A percentile compares a stretch with the other conserved stretches of the same genome.
Conservation (phyloP, 2,888 invertebrate genomes). For the Spisula subtruncata region DNA sequence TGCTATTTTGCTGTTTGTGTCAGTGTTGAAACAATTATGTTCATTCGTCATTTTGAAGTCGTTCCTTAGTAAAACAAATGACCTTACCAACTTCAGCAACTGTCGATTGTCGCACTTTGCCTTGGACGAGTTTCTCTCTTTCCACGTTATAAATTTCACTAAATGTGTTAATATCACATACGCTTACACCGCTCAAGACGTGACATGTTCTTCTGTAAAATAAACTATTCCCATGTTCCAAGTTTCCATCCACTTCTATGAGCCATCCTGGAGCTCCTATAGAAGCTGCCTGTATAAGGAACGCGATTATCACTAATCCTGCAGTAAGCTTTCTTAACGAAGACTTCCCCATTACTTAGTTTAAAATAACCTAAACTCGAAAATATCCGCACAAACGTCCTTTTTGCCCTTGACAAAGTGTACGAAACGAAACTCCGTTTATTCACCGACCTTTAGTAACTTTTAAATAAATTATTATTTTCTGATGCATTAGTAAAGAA, state of each 20-base stretch:
- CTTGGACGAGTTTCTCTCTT: neutral
- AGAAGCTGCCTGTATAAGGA: slow-evolving; percentile 54
- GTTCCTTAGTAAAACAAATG: neutral
- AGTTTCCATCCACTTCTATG: slow-evolving; percentile 48
- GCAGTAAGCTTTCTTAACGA: slow-evolving; percentile 13
- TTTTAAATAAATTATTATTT: neutral
- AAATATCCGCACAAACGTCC: neutral
- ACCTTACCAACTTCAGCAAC: slow-evolving; percentile 36
- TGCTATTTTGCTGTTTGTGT: too few relatives aligned
- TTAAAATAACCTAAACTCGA: neutral
- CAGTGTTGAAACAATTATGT: too few relatives aligned
- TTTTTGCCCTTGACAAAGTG: neutral
- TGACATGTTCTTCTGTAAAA: slow-evolving; percentile 53
- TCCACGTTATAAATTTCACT: neutral
- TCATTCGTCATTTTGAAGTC: too few relatives aligned
- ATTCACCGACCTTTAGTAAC: neutral
- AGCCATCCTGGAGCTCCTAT: slow-evolving; percentile 60
- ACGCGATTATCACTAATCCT: slow-evolving; percentile 2
- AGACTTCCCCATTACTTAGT: slow-evolving; percentile 13
- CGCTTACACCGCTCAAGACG: neutral
- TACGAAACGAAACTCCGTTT: neutral
- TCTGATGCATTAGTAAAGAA: neutral
- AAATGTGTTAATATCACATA: slow-evolving; percentile 6
- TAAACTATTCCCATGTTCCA: slow-evolving; percentile 40
- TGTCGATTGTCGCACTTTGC: neutral